phyloP scores from a whole-genome alignment of 1,140 invertebrate species.

The Hypothenemus hampei region DNA sequence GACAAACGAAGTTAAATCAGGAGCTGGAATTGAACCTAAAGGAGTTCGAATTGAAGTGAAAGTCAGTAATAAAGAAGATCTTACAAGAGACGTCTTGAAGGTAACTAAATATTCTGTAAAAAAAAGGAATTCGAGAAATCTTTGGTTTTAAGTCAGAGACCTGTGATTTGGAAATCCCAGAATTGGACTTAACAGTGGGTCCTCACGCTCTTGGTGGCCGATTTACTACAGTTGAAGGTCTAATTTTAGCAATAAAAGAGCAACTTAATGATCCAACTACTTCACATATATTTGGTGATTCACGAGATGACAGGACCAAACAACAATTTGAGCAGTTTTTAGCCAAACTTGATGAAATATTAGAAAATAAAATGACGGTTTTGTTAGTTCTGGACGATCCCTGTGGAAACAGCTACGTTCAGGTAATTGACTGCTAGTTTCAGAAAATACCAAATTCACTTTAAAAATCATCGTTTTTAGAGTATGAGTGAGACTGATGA shows the following conservation, averaged over 20 bases:
- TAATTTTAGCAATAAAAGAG: conserved; percentile 63
- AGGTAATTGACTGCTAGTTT: conserved; percentile 51
- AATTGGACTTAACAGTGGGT: conserved; percentile 84
- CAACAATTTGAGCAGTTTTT: conserved; percentile 61
- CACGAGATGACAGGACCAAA: conserved; percentile 53
- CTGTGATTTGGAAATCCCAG: conserved; percentile 80
- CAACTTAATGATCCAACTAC: conserved; percentile 56
- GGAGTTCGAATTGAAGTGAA: conserved; percentile 76
- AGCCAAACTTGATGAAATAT: conserved; percentile 62
- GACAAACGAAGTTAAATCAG: conserved; percentile 95
- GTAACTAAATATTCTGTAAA: too few species aligned
- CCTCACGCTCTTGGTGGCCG: conserved; percentile 81
- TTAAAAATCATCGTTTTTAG: conserved; percentile 48
- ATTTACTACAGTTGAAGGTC: conserved; percentile 93
- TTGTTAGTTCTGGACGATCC: conserved; percentile 92
- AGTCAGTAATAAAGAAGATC: conserved; percentile 70
- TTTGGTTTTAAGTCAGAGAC: conserved; percentile 73
- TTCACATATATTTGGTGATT: conserved; percentile 74
- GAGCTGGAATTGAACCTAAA: conserved; percentile 79
- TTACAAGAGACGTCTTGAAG: conserved; percentile 90
- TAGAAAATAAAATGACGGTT: conserved; percentile 58
- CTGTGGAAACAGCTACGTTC: conserved; percentile 94
- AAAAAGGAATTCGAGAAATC: not conserved
- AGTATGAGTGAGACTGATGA: conserved; percentile 58
- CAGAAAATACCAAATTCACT: not conserved